Conservation (phyloP, 2,888 invertebrate species). For the Cyaniris semiargus region DNA sequence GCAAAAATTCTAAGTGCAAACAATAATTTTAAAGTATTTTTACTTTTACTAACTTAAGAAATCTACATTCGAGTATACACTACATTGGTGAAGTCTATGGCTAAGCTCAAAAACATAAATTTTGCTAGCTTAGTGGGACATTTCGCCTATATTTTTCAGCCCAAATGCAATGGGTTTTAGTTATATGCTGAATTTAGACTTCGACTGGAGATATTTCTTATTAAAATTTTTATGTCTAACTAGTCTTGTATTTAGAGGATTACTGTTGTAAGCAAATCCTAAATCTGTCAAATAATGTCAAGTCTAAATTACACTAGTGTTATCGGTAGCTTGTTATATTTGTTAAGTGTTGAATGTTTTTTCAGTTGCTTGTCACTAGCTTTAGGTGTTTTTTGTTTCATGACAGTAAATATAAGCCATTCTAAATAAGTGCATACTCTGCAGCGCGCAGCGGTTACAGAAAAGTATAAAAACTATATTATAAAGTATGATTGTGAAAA, state of each 20-base stretch:
- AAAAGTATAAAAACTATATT: background rate
- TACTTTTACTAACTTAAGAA: background rate
- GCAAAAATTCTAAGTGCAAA: background rate
- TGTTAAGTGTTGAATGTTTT: constrained; percentile 8
- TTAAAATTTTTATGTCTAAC: background rate
- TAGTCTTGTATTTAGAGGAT: background rate
- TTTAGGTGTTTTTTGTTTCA: constrained; percentile 18
- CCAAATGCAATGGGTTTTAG: background rate
- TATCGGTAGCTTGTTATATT: constrained; percentile 11
- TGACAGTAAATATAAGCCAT: background rate
- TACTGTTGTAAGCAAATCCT: background rate
- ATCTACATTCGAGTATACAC: background rate
- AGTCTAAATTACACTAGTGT: constrained; percentile 12
- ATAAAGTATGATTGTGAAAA: background rate
- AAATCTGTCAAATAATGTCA: background rate
- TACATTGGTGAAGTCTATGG: background rate
- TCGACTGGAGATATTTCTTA: background rate
- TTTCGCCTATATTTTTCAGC: background rate
- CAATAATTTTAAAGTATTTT: background rate
- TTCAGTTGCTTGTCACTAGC: constrained; percentile 19
- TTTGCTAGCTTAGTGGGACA: background rate
- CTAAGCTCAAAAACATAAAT: background rate
- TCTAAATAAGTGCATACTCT: background rate
- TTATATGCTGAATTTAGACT: background rate
- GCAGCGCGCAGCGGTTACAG: background rate